Base-by-base conservation (phyloP, 2,113 vertebrate genomes). In the Scalopus aquaticus region DNA sequence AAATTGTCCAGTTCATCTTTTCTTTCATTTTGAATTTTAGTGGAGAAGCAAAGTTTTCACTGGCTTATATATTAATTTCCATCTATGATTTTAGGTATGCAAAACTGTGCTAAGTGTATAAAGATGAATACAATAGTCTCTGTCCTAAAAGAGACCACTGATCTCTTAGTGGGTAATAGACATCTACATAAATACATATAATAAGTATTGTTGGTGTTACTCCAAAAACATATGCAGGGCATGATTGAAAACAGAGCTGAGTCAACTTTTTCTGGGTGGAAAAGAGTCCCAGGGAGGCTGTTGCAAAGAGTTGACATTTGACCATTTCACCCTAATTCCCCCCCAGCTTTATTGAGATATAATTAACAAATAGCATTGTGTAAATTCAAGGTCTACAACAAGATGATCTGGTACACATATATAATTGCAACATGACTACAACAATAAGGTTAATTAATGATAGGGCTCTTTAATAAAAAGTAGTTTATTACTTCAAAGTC, bases 11-110 rank as follows among this genome's bases (percentile, higher is more conserved):
- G 26, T 9, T 93, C 67, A 32, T n/a, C 12, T 70, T 87, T 37
- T 24, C 62, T 87, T 93, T 35, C 20, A 62, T 4, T 69, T 91
- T 90, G 49, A 93, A 84, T 65, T 89, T 89, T 84, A 58, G 28
- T 79, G 35, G 11, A 35, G 42, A 84, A 65, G 15, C 15, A 19
- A 84, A 72, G 32, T 46, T 77, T 58, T 60, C 58, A 60, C 8
- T 24, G 8, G 58, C 10, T 26, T 65, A 62, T 60, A 70, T 37
- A 44, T 30, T 64, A 11, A 19, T 62, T 90, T n/a, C n/a, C n/a
- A 16, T 39, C 58, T 58, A 37, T 74, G 79, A 62, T 81, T 30
- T 58, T 60, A 76, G 80, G 64, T 74, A 49, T 51, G 7, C 17
- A 6, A 30, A 92, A n/a, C 30, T 65, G 1, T 37, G 22, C 19